These are phyloP conservation scores for Pelmatolapia mariae DNA, from an alignment of 2,113 vertebrate genomes.

Conservation along the genomic window DNA sequence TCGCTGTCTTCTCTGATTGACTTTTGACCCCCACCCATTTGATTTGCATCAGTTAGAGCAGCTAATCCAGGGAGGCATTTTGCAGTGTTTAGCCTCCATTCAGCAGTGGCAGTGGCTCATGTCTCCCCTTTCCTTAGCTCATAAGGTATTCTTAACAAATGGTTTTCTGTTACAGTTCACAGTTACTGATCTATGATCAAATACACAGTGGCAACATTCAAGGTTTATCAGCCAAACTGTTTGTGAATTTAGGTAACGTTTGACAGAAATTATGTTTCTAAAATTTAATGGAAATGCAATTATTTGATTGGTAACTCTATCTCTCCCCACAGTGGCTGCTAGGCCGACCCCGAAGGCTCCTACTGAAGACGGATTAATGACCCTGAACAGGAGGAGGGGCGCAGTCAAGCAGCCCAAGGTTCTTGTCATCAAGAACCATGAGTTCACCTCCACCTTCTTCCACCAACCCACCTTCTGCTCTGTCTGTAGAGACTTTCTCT, in stretches of 20 bases:
- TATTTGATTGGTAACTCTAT: not conserved
- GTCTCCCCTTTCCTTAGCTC: not conserved
- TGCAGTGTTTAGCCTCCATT: not conserved
- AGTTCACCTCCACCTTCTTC: slow-evolving; percentile 95
- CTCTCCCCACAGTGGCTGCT: not conserved
- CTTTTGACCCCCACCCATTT: slow-evolving; percentile 32
- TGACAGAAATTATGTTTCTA: not conserved
- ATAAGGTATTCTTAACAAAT: not conserved
- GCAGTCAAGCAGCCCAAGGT: slow-evolving; percentile 97
- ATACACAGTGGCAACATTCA: not conserved
- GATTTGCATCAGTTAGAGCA: not conserved
- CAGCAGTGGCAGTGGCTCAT: not conserved
- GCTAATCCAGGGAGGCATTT: not conserved
- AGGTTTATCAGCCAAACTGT: not conserved
- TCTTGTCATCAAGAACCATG: slow-evolving; percentile 91
- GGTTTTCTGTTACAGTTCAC: not conserved
- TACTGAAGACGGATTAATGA: slow-evolving; percentile 76
- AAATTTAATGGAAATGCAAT: not conserved
- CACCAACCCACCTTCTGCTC: slow-evolving; percentile 95
- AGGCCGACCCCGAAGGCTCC: slow-evolving; percentile 26
- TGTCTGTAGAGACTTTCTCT: slow-evolving; percentile 94
- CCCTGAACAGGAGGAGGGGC: slow-evolving; percentile 87
- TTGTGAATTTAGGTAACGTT: not conserved
- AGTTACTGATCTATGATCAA: not conserved
- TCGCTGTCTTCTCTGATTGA: not conserved